phyloP scores from a whole-genome alignment of 1,140 invertebrate genomes.

The Oedothorax gibbosus region DNA sequence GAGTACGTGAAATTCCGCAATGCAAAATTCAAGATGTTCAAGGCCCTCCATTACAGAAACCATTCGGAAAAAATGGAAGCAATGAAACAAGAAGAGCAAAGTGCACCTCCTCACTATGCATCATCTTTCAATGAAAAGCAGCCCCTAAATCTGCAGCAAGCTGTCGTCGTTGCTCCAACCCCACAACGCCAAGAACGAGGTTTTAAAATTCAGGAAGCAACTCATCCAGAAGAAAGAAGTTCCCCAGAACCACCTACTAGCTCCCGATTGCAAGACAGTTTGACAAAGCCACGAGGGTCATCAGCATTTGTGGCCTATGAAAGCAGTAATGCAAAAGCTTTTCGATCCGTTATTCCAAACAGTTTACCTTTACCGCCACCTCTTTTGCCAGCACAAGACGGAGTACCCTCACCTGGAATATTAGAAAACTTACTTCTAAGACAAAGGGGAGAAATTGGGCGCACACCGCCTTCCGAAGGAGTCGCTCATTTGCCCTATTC shows the following conservation, averaged over 20 bases:
- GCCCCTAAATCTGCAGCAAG: background rate
- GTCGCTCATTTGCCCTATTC: constrained; percentile 27
- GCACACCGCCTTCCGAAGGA: constrained; percentile 37
- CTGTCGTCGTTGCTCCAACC: constrained; percentile 36
- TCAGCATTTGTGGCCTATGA: constrained; percentile 51
- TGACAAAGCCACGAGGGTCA: constrained; percentile 18
- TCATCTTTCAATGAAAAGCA: constrained; percentile 20
- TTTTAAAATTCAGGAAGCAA: background rate
- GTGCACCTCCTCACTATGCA: background rate
- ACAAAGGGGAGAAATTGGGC: constrained; percentile 49
- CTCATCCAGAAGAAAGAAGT: background rate
- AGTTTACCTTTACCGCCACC: constrained; percentile 40
- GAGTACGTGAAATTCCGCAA: constrained; percentile 85
- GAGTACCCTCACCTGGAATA: constrained; percentile 70
- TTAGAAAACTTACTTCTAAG: constrained; percentile 80
- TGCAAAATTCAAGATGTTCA: constrained; percentile 92
- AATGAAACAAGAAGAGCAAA: constrained; percentile 67
- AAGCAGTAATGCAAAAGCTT: constrained; percentile 42
- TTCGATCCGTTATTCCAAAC: constrained; percentile 44
- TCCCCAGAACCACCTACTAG: constrained; percentile 1
- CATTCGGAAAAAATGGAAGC: background rate
- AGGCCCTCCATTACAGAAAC: constrained; percentile 75
- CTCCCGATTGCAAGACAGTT: constrained; percentile 15
- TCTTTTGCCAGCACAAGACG: constrained; percentile 32
- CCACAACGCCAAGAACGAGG: constrained; percentile 27